These are phyloP conservation scores for Drosophila pachea DNA, from an alignment of 1,140 invertebrate genomes.

Conservation along the genomic window DNA sequence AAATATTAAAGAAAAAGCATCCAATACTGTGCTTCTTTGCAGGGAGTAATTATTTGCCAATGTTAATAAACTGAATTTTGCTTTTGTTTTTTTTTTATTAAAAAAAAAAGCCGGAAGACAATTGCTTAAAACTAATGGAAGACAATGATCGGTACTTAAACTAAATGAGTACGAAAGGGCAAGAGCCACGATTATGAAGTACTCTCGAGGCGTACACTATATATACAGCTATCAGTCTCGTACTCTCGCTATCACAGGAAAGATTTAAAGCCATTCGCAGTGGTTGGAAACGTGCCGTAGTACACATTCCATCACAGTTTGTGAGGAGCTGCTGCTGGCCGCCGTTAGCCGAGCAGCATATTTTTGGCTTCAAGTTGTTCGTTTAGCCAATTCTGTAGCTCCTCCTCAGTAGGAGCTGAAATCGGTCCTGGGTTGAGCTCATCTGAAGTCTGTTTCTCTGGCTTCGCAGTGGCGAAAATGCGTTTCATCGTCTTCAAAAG, in stretches of 20 bases:
- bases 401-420: constrained; percentile 52
- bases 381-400: constrained; percentile 69
- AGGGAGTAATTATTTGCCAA: too few species aligned
- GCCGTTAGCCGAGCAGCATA: constrained; percentile 14
- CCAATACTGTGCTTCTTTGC: too few species aligned
- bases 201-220: constrained; percentile 19
- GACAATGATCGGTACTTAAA: constrained; percentile 58
- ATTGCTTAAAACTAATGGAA: constrained; percentile 59
- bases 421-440: constrained; percentile 6
- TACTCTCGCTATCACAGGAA: constrained; percentile 58
- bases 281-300: constrained; percentile 18
- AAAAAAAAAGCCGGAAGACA: constrained; percentile 66
- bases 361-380: constrained; percentile 54
- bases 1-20: too few species aligned
- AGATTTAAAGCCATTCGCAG: constrained; percentile 60
- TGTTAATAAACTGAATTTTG: not conserved
- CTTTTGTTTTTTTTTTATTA: constrained; percentile 25
- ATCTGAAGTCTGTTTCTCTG: constrained; percentile 7
- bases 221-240: constrained; percentile 50
- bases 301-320: constrained; percentile 58
- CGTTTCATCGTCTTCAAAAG: constrained; percentile 52
- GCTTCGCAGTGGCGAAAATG: constrained; percentile 45
- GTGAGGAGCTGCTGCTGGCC: constrained; percentile 1
- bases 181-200: constrained; percentile 19
- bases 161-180: constrained; percentile 36